phyloP scores from a whole-genome alignment of 2,797 vertebrate genomes.

The Diceros bicornis region DNA sequence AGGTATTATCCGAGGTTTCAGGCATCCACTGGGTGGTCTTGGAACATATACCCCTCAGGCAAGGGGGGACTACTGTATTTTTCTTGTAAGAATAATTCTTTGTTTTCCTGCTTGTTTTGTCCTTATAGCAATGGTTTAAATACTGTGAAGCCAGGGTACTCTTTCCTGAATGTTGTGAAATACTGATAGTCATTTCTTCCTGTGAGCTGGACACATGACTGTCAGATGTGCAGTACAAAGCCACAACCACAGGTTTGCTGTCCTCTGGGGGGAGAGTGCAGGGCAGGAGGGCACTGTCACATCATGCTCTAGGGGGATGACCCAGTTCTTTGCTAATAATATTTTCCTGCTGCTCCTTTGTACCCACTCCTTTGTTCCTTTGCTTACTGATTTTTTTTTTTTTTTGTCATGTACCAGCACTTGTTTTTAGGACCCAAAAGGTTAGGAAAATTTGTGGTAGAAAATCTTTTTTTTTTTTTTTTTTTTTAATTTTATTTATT shows the following conservation, averaged over 20 bases:
- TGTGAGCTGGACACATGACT: neutral
- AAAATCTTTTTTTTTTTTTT: no score
- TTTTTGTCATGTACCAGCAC: no score
- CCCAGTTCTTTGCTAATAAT: fast-evolving
- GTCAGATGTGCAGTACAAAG: fast-evolving
- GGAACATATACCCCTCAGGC: no score
- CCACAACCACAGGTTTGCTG: neutral
- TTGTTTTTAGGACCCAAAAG: neutral
- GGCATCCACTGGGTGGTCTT: no score
- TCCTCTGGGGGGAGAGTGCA: fast-evolving
- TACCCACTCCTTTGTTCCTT: neutral
- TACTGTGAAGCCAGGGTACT: neutral
- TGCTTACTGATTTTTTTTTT: neutral
- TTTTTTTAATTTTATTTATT: no score
- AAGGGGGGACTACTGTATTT: neutral
- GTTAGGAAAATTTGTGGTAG: neutral
- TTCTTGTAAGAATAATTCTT: neutral
- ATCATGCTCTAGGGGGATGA: fast-evolving
- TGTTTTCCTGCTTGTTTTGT: neutral
- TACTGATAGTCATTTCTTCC: neutral
- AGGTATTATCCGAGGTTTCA: no score
- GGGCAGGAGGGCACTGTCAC: neutral
- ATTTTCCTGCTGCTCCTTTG: neutral
- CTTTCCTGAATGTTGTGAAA: neutral
- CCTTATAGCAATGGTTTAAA: neutral